Conservation (phyloP, 2,113 vertebrate species). For the Myotis brandtii region DNA sequence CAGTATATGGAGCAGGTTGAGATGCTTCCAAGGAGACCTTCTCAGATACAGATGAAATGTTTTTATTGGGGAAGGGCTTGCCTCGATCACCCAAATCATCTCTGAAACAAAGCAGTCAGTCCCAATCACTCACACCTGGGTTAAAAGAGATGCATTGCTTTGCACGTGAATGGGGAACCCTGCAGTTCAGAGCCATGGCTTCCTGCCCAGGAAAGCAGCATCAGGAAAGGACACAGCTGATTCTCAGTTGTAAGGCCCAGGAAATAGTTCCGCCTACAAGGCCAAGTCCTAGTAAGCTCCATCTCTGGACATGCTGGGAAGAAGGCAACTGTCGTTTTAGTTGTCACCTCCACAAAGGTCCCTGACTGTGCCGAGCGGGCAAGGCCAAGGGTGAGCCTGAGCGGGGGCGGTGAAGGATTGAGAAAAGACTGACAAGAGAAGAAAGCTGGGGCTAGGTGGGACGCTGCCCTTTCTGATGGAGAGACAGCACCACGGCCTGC, state of each 20-base stretch:
- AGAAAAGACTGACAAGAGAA: too few species aligned
- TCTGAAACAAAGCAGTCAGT: background rate
- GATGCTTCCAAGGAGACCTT: slow-evolving; percentile 30
- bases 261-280: background rate
- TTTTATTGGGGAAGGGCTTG: slow-evolving; percentile 34
- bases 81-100: background rate
- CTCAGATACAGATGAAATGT: slow-evolving; percentile 39
- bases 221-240: background rate
- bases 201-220: background rate
- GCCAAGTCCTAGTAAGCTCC: background rate
- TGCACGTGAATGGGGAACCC: background rate
- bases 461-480: too few species aligned
- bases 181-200: background rate
- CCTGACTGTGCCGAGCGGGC: background rate
- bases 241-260: background rate
- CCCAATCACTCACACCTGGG: background rate
- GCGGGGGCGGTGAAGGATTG: too few species aligned
- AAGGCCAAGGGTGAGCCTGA: too few species aligned
- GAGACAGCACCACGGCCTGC: too few species aligned
- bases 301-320: background rate
- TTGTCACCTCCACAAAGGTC: background rate
- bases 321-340: background rate
- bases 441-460: too few species aligned
- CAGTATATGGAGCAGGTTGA: background rate
- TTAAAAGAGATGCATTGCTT: background rate